These are phyloP conservation scores for Synanthedon myopaeformis DNA, from an alignment of 2,888 invertebrate genomes.

Conservation along the genomic window DNA sequence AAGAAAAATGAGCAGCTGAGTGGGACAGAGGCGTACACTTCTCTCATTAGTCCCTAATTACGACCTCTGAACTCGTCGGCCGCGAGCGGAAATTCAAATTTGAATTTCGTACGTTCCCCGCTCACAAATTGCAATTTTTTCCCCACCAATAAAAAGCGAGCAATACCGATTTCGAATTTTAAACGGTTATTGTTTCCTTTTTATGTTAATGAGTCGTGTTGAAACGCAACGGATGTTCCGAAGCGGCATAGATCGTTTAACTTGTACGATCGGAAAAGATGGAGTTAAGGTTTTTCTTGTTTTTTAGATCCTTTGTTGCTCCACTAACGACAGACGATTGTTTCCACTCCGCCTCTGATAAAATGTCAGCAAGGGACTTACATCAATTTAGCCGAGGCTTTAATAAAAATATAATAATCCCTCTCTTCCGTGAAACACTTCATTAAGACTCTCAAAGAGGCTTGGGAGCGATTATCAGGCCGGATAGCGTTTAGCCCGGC, in stretches of 20 bases:
- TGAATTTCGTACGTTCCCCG: slow-evolving; percentile 48
- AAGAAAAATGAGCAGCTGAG: slow-evolving; percentile 28
- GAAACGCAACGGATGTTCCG: slow-evolving; percentile 51
- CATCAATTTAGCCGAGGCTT: slow-evolving; percentile 31
- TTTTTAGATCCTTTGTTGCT: slow-evolving; percentile 40
- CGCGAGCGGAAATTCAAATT: slow-evolving; percentile 56
- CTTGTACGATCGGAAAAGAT: slow-evolving; percentile 43
- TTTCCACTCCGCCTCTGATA: slow-evolving; percentile 14
- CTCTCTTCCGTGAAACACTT: slow-evolving; percentile 43
- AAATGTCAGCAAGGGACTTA: slow-evolving; percentile 1
- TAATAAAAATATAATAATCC: slow-evolving; percentile 54
- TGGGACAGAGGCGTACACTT: slow-evolving; percentile 31
- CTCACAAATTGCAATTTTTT: slow-evolving; percentile 56
- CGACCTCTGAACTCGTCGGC: slow-evolving; percentile 23
- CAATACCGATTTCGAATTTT: slow-evolving; percentile 56
- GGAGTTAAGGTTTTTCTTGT: slow-evolving; percentile 52
- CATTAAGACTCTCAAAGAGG: slow-evolving; percentile 54
- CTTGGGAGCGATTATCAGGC: slow-evolving; percentile 51
- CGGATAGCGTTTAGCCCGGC: slow-evolving; percentile 44
- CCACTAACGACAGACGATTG: slow-evolving; percentile 37
- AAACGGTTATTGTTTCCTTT: slow-evolving; percentile 68
- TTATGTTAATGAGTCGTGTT: slow-evolving; percentile 65
- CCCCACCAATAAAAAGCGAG: slow-evolving; percentile 49
- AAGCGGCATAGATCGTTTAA: slow-evolving; percentile 43
- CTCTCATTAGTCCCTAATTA: slow-evolving; percentile 67